Evolutionary conservation across 2,113 vertebrate species (phyloP).

Genomic region (Perca flavescens): DNA sequence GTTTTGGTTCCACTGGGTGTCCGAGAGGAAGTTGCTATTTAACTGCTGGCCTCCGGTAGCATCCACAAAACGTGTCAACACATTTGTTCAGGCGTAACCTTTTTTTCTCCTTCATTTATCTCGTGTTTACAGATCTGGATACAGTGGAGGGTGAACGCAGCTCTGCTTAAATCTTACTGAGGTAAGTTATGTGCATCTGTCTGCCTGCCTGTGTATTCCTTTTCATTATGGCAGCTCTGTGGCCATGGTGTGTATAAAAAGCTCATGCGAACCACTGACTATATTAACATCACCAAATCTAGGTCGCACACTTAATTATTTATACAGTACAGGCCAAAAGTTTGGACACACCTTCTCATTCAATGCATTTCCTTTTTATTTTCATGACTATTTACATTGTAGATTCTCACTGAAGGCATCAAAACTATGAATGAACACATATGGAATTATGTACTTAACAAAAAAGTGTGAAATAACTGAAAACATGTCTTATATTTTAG

Average conservation of each 20-base stretch:
- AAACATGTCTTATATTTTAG: no score
- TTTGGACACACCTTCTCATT: no score
- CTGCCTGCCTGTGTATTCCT: not conserved
- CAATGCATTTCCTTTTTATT: no score
- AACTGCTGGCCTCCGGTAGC: slow-evolving; percentile 18
- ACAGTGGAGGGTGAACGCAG: slow-evolving; percentile 2
- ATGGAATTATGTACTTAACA: no score
- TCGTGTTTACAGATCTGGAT: not conserved
- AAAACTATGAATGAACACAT: no score
- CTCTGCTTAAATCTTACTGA: not conserved
- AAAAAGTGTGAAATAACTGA: no score
- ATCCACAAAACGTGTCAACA: not conserved
- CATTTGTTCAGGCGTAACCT: not conserved
- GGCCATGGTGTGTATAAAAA: not conserved
- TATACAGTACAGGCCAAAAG: no score
- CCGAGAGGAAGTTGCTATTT: not conserved
- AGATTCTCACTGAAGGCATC: no score
- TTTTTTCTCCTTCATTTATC: not conserved
- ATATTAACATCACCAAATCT: no score
- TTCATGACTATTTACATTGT: no score
- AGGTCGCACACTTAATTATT: not conserved
- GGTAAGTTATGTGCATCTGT: slow-evolving; percentile 1
- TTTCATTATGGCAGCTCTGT: no score
- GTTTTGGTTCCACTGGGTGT: not conserved
- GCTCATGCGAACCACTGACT: not conserved